Evolutionary conservation across 1,140 invertebrate species (phyloP).

Genomic region (Trachymyrmex septentrionalis): DNA sequence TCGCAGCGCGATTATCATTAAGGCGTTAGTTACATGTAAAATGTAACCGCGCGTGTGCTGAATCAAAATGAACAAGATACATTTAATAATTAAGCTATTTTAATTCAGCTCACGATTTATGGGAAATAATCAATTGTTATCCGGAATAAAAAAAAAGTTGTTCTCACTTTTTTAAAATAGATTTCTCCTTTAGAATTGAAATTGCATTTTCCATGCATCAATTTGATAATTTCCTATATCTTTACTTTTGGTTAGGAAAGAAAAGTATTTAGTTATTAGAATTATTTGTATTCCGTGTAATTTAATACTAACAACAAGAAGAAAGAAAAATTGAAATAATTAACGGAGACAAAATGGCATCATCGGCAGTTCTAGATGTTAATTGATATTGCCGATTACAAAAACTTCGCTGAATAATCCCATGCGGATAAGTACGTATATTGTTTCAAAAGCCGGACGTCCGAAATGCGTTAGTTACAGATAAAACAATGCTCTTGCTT

Average conservation of each 20-base stretch:
- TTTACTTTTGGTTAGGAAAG: no score
- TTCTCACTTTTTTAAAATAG: background rate
- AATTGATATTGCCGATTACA: background rate
- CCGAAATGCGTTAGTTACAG: constrained; percentile 59
- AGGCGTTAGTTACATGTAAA: constrained; percentile 32
- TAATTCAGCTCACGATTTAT: background rate
- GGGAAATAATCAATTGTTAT: constrained; percentile 23
- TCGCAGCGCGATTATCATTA: constrained; percentile 29
- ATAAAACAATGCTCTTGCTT: constrained; percentile 48
- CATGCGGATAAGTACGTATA: constrained; percentile 3
- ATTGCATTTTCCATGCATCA: background rate
- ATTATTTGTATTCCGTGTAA: no score
- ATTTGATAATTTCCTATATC: no score
- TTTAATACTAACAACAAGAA: no score
- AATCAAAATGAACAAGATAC: background rate
- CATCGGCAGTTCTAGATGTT: no score
- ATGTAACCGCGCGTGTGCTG: background rate
- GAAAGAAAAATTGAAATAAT: no score
- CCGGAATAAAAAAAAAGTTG: constrained; percentile 11
- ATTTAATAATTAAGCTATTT: constrained; percentile 20
- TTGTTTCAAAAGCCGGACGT: constrained; percentile 55
- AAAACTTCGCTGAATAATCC: background rate
- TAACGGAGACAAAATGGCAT: no score
- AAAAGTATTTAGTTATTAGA: no score
- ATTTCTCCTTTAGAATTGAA: background rate